Evolutionary conservation across 1,140 invertebrate genomes (phyloP), one percentile per base, ranked within the genome.

Genomic region (Choristoneura fumiferana): DNA sequence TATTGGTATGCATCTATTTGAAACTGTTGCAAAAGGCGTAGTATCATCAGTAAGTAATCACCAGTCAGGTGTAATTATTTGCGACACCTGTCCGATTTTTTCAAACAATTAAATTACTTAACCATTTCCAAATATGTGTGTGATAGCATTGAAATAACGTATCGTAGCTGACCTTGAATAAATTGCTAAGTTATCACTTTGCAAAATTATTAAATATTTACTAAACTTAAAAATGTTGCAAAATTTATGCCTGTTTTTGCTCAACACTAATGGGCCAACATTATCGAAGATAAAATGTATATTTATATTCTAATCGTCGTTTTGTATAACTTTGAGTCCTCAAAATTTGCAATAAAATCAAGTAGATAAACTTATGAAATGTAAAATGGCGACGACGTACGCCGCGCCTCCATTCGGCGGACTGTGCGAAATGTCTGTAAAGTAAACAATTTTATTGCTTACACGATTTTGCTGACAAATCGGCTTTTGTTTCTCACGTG

Each of bases 391-490:
- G 18, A 22, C 17, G 43, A 22, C 17, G 43, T 12, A 12, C 17
- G 43, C 5, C n/a, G 8, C 18, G 6, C 40, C 15, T 22, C 22
- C 8, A 15, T 18, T 10, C 4, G 4, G 4, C 9, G 18, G 22
- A 22, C 13, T 49, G 18, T 8, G 43, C 18, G 12, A 12, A 49
- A 22, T n/a, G 22, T n/a, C n/a, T 22, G 18, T 49, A 49, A 49
- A 49, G 22, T 49, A 49, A 49, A 49, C 43, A 49, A 29, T 33
- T 49, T 49, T 33, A 49, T 49, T 29, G 43, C 43, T 49, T 33
- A 22, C 18, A 49, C 43, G 12, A 43, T 43, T 9, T 15, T 6
- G 22, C 22, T 29, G 22, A 29, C 9, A 49, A 43, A 45, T 45
- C 17, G 4, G 8, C 43, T 49, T 49, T 49, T 49, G 18, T 49